Base-by-base conservation (phyloP, 2,113 vertebrate species). In the Ellobius talpinus region DNA sequence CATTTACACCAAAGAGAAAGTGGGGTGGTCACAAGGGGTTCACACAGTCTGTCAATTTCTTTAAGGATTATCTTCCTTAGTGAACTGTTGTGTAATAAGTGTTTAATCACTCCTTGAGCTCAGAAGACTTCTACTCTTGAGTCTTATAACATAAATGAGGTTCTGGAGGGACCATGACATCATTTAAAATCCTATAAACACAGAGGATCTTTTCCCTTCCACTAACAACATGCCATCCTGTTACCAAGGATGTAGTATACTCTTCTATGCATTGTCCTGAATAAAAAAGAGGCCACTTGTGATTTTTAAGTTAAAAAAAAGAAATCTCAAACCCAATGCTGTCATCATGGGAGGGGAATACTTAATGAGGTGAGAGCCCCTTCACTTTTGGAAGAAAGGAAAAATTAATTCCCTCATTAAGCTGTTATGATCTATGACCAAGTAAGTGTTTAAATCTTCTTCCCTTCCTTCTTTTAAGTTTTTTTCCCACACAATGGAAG, bases 51-150 rank as follows among this genome's bases (percentile, higher is more conserved):
- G 42, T 24, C 33, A 73, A 5, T 87, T 84, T 3, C 21, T 91
- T 65, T 33, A 26, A 66, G 39, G 47, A 88, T 85, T 26, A 24
- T 55, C 12, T 88, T 88, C 19, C 66, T 45, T 23, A 39, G 2
- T 45, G 2, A 16, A 23, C 42, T 36, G 47, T 79, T 42, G 63
- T 45, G 29, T 66, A 47, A 61, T 76, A 45, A 91, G 16, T 63
- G 45, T 61, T 61, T 96, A 89, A 87, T 94, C 93, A 88, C 2
- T 91, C 61, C 68, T 87, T 94, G 0, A n/a, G 36, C 73, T 89
- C 77, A 42, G 31, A 85, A 36, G 58, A 7, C 1, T 72, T 42
- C 39, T 79, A 63, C 6, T 88, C 47, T 29, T 45, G 31, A 58
- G 42, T 93, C 58, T 86, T 36, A 19, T 7, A 21, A 29, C 52